Base-by-base conservation (phyloP, 2,797 vertebrate genomes). In the Neopelma chrysocephalum region DNA sequence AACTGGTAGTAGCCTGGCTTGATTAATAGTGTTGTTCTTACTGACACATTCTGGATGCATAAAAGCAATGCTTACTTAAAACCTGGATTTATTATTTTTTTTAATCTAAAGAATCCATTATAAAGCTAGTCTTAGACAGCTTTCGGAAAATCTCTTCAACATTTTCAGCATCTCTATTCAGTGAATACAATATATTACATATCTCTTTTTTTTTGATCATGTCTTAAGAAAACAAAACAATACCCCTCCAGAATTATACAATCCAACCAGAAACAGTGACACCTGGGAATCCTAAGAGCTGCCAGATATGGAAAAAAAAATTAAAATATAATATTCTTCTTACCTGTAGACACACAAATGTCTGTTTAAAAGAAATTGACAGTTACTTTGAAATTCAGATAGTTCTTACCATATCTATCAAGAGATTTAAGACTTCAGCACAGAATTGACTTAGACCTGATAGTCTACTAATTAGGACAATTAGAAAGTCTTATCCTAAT, bases 301-400 rank as follows among this genome's bases (percentile, higher is more conserved):
- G 43, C n/a, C 73, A 69, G 45, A 47, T 68, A 64, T 3, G 23
- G 26, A 64, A 62, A n/a, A 89, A 77, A 69, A 89, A 77, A 4
- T 11, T 16, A 42, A 87, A 64, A 77, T 29, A 34, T 11, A n/a
- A 69, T 71, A 26, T 43, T 82, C 29, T 84, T 40, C 51, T 95
- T 73, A 79, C 10, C 12, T 32, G n/a, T 3, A 89, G 43, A 66
- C 54, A 42, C 16, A 60, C 4, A 48, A 31, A 79, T 57, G 93
- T 87, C 34, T 69, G 38, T 70, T 89, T 87, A 90, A 86, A 93
- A 62, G 66, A 82, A 88, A 60, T 68, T 89, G 83, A 85, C 95
- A 94, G 71, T 70, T 60, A 64, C 86, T 84, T 93, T 82, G 90
- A 92, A 96, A 87, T 92, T 90, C 56, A 84, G 66, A 68, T 48